phyloP scores from a whole-genome alignment of 2,888 invertebrate genomes.

The Graphium colonna region DNA sequence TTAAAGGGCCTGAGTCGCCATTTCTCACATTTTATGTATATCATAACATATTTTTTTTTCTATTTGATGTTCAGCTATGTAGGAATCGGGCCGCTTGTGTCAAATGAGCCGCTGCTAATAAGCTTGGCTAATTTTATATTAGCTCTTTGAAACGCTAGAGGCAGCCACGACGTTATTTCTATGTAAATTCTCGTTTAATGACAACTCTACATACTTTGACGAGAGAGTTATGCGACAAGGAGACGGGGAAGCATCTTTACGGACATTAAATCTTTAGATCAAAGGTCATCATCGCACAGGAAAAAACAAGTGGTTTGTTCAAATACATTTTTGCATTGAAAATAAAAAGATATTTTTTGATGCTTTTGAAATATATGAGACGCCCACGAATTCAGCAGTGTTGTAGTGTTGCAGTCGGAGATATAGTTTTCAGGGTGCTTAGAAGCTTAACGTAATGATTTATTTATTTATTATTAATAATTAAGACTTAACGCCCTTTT shows the following conservation, averaged over 20 bases:
- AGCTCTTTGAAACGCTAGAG: conserved; percentile 13
- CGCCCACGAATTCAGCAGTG: too few species aligned
- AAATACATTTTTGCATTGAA: too few species aligned
- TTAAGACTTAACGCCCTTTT: too few species aligned
- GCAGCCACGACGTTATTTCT: conserved; percentile 20
- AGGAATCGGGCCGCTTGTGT: conserved; percentile 25
- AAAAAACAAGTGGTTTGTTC: too few species aligned
- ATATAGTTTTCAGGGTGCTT: too few species aligned
- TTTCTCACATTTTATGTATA: conserved; percentile 21
- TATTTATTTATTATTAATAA: too few species aligned
- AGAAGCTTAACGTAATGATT: too few species aligned
- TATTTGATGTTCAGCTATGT: conserved; percentile 29
- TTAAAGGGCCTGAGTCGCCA: conserved; percentile 9
- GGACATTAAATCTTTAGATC: conserved; percentile 16
- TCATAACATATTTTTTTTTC: conserved; percentile 30
- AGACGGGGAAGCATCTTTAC: background rate
- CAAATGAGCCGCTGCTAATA: conserved; percentile 37
- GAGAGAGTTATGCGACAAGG: conserved; percentile 14
- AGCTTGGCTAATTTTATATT: conserved; percentile 34
- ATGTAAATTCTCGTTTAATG: conserved; percentile 15
- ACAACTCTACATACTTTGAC: conserved; percentile 12
- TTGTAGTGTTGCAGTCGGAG: too few species aligned
- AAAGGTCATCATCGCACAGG: background rate
- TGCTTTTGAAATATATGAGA: too few species aligned
- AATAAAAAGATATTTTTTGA: too few species aligned